Conservation (phyloP, 2,797 vertebrate species). For the Squalus acanthias region DNA sequence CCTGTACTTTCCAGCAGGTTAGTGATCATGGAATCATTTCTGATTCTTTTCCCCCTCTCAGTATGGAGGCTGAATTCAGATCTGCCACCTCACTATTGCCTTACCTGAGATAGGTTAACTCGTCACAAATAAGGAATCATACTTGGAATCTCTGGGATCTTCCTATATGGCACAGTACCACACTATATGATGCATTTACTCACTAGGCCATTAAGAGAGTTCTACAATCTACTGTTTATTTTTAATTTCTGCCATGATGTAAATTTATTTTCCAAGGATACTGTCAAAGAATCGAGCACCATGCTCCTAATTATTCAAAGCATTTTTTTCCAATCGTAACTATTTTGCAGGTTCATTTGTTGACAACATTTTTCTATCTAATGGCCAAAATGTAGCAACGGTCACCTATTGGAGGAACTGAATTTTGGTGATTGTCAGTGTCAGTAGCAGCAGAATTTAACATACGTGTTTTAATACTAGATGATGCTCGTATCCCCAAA, state of each 20-base stretch:
- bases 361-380: not conserved
- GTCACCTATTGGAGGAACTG: not conserved
- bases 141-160: not conserved
- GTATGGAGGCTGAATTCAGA: not conserved
- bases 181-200: not conserved
- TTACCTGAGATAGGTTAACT: not conserved
- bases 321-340: not conserved
- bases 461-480: not conserved
- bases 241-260: not conserved
- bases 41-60: too few relatives aligned
- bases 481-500: not conserved
- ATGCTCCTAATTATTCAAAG: not conserved
- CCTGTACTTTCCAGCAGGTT: not conserved
- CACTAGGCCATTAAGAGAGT: not conserved
- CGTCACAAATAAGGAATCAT: not conserved
- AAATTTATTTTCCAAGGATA: not conserved
- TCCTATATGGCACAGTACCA: not conserved
- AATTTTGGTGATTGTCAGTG: not conserved
- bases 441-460: not conserved
- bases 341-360: not conserved
- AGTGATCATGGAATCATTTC: not conserved
- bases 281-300: not conserved
- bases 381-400: not conserved
- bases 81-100: not conserved
- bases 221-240: not conserved